Percentiles rank a stretch among this genome's conserved stretches.
Conservation (phyloP, 2,797 vertebrate genomes). For the Diceros bicornis region DNA sequence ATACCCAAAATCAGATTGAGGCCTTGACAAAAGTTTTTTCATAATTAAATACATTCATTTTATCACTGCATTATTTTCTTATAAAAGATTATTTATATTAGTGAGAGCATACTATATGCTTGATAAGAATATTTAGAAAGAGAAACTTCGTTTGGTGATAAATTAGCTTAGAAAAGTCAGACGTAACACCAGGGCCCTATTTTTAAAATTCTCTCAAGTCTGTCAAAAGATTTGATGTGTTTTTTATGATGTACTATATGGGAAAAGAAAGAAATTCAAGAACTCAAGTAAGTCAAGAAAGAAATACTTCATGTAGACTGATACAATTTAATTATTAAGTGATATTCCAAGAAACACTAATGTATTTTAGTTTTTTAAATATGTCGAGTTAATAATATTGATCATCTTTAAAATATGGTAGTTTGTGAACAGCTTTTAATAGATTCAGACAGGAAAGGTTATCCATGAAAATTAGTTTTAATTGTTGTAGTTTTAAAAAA, state of each 20-base stretch:
- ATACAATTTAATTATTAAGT: background rate
- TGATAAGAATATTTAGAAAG: slow-evolving; percentile 67
- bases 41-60: slow-evolving; percentile 33
- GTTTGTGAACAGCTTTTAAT: slow-evolving; percentile 48
- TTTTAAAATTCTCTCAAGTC: slow-evolving; percentile 54
- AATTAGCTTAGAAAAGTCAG: slow-evolving; percentile 57
- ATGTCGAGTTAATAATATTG: background rate
- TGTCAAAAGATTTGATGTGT: slow-evolving; percentile 25
- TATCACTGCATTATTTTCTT: slow-evolving; percentile 72
- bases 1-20: slow-evolving; percentile 36
- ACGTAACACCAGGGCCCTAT: background rate
- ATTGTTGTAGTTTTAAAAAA: slow-evolving; percentile 87
- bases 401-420: background rate
- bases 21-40: slow-evolving; percentile 2
- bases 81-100: slow-evolving; percentile 58
- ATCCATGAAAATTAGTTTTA: slow-evolving; percentile 81
- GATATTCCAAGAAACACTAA: slow-evolving; percentile 2
- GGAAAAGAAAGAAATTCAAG: slow-evolving; percentile 21
- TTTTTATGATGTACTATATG: background rate
- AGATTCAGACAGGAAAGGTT: slow-evolving; percentile 84
- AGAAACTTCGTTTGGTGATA: slow-evolving; percentile 51
- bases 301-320: background rate
- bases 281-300: slow-evolving; percentile 27
- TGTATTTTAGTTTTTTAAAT: slow-evolving; percentile 45
- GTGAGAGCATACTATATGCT: background rate